A percentile compares a stretch with the other conserved stretches of the same genome.
Conservation (phyloP, 2,888 invertebrate genomes). For the Perdita meconis region DNA sequence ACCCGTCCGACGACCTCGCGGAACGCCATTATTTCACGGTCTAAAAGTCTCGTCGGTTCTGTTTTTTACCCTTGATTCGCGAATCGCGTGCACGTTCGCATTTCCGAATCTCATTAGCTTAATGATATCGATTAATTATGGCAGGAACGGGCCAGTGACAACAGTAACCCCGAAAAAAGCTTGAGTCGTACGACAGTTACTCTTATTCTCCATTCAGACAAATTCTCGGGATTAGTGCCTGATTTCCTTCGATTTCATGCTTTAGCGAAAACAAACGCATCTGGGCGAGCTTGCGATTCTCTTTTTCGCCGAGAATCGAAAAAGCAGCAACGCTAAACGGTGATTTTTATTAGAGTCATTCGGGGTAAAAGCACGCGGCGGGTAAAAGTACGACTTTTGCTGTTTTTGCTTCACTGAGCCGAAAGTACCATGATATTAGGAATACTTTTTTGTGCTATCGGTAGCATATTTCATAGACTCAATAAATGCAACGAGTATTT, state of each 20-base stretch:
- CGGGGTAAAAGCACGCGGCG: too few relatives aligned
- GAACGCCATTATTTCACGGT: slow-evolving; percentile 9
- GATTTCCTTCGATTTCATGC: neutral
- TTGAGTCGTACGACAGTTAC: neutral
- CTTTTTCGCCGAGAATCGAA: too few relatives aligned
- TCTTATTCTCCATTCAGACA: neutral
- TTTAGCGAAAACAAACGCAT: too few relatives aligned
- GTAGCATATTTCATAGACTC: too few relatives aligned
- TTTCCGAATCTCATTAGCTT: slow-evolving; percentile 60
- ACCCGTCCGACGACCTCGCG: neutral
- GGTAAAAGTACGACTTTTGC: too few relatives aligned
- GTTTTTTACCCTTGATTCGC: slow-evolving; percentile 40
- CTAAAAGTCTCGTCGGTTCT: neutral
- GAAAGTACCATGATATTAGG: too few relatives aligned
- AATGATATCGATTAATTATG: slow-evolving; percentile 66
- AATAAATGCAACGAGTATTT: too few relatives aligned
- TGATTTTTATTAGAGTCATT: too few relatives aligned
- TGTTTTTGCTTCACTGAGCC: too few relatives aligned
- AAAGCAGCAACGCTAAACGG: too few relatives aligned
- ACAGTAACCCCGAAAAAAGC: slow-evolving; percentile 17
- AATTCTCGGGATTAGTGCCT: neutral
- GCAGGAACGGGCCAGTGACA: slow-evolving; percentile 29
- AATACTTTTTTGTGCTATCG: too few relatives aligned
- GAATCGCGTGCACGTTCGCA: slow-evolving; percentile 41
- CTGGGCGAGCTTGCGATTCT: too few relatives aligned